Evolutionary conservation across 1,140 invertebrate genomes (phyloP).

Genomic region (Drosophila lacteicornis): DNA sequence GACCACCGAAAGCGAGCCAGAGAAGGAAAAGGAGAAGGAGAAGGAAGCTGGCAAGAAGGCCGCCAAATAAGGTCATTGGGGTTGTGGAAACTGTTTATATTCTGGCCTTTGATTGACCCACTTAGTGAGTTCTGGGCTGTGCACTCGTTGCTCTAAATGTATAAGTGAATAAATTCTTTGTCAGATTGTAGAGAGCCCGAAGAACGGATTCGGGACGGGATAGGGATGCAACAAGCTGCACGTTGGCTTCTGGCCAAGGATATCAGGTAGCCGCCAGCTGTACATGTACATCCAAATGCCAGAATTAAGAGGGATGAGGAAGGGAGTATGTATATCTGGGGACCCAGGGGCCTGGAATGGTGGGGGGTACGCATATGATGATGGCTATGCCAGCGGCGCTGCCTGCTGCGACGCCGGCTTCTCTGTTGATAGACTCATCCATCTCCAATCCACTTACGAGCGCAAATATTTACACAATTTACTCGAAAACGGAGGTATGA

Average conservation of each 20-base stretch:
- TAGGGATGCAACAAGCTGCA: constrained; percentile 36
- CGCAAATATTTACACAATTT: constrained; percentile 85
- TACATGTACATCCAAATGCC: not conserved
- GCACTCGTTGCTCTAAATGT: constrained; percentile 22
- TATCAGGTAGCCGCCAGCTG: constrained; percentile 3
- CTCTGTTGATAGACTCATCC: constrained; percentile 84
- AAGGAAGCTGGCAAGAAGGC: constrained; percentile 41
- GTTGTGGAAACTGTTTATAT: not conserved
- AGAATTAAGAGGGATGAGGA: not conserved
- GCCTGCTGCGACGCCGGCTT: constrained; percentile 52
- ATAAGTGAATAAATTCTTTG: constrained; percentile 45
- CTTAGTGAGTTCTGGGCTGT: constrained; percentile 22
- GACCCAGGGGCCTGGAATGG: constrained; percentile 51
- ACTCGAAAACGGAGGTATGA: constrained; percentile 85
- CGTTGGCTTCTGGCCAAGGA: constrained; percentile 6
- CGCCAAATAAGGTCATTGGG: constrained; percentile 26
- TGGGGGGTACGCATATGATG: constrained; percentile 44
- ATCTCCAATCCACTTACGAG: constrained; percentile 85
- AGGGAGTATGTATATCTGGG: constrained; percentile 29
- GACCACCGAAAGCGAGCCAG: constrained; percentile 55
- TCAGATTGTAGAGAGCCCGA: constrained; percentile 2
- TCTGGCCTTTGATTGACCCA: constrained; percentile 10
- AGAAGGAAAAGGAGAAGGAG: constrained; percentile 39
- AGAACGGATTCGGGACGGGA: not conserved
- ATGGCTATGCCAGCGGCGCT: constrained; percentile 58